Evolutionary conservation across 2,113 vertebrate genomes (phyloP).

Genomic region (Rhagologus leucostigma): DNA sequence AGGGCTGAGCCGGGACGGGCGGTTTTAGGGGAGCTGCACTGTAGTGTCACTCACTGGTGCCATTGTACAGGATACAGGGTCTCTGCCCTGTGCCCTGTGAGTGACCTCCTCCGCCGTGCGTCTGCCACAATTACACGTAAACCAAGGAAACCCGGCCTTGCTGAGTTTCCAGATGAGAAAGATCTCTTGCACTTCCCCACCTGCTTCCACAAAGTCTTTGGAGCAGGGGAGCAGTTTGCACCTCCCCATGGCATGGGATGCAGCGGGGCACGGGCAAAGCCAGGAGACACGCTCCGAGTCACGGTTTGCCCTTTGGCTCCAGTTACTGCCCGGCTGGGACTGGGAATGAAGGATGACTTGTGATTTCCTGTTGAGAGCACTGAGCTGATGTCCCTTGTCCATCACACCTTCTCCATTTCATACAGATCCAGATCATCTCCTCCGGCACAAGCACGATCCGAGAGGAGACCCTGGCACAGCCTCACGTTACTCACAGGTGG

Average conservation of each 20-base stretch:
- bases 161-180: neutral
- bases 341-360: neutral
- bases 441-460: rapidly evolving
- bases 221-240: neutral
- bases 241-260: rapidly evolving
- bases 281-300: neutral
- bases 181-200: neutral
- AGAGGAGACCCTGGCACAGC: neutral
- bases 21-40: neutral
- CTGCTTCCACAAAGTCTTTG: rapidly evolving
- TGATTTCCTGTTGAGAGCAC: neutral
- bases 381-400: neutral
- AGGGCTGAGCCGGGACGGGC: neutral
- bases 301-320: neutral
- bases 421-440: neutral
- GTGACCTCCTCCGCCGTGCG: rapidly evolving
- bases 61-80: rapidly evolving
- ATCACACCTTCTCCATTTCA: neutral
- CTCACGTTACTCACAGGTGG: neutral
- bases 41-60: neutral
- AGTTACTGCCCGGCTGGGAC: neutral
- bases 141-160: neutral
- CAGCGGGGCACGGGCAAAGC: neutral
- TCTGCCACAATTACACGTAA: rapidly evolving
- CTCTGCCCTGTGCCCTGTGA: rapidly evolving